Percentiles rank a stretch among this genome's conserved stretches.
These are phyloP conservation scores for Puma concolor DNA, from an alignment of 2,113 vertebrate species.

Conservation along the genomic window DNA sequence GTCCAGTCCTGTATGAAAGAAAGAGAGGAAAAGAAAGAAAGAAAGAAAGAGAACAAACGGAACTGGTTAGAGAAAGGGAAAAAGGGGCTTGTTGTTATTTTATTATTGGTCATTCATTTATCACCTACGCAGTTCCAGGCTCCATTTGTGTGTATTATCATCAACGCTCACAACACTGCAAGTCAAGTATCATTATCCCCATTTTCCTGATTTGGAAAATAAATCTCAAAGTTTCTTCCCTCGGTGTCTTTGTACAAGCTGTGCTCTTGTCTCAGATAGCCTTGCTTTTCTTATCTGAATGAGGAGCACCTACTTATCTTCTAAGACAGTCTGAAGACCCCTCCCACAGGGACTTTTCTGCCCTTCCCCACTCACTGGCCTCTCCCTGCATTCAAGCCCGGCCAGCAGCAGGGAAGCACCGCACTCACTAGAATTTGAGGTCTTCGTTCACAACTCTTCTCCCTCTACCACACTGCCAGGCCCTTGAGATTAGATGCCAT, in stretches of 20 bases:
- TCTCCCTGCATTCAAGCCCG: neutral
- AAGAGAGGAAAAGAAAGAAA: neutral
- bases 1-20: neutral
- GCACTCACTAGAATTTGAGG: neutral
- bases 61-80: neutral
- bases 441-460: neutral
- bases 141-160: neutral
- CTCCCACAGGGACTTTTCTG: neutral
- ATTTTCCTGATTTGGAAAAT: conserved; percentile 7
- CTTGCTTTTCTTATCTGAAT: neutral
- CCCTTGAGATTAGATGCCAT: neutral
- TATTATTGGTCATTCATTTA: neutral
- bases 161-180: neutral
- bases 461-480: neutral
- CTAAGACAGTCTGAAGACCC: neutral
- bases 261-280: neutral
- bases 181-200: neutral
- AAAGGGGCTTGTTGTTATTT: neutral
- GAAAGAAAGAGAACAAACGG: neutral
- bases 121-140: neutral
- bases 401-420: neutral
- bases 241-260: neutral
- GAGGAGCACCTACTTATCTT: neutral
- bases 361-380: fast-evolving
- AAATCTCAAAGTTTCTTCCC: neutral